These are phyloP conservation scores for Adrianichthys oophorus DNA, from an alignment of 2,797 vertebrate species.

Conservation along the genomic window DNA sequence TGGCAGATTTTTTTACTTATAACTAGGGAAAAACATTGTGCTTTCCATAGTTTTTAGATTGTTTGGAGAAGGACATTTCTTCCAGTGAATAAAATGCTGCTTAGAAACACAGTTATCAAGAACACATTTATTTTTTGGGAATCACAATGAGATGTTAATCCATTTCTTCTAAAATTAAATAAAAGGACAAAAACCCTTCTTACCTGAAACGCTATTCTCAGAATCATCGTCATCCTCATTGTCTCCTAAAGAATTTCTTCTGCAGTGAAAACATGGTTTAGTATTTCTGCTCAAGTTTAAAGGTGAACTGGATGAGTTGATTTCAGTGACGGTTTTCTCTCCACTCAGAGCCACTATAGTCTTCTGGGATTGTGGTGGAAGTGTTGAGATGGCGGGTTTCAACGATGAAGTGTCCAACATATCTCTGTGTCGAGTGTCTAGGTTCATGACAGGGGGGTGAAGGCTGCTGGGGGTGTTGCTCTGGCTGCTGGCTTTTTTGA, in stretches of 20 bases:
- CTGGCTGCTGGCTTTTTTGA: conserved; percentile 83
- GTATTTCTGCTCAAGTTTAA: conserved; percentile 81
- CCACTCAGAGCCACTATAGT: conserved; percentile 64
- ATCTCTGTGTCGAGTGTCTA: conserved; percentile 82
- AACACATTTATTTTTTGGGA: conserved; percentile 8
- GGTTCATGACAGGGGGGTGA: conserved; percentile 82
- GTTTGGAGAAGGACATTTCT: no score
- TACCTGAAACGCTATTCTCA: conserved; percentile 92
- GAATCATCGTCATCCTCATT: conserved; percentile 84
- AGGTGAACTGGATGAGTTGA: conserved; percentile 70
- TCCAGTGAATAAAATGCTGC: no score
- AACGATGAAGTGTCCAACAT: conserved; percentile 54
- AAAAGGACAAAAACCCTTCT: conserved; percentile 21
- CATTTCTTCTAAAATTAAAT: conserved; percentile 4
- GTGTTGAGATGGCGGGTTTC: conserved; percentile 71
- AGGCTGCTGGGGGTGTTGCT: conserved; percentile 72
- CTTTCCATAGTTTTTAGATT: no score
- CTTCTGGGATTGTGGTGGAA: conserved; percentile 74
- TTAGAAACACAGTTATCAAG: background rate
- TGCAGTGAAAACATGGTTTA: conserved; percentile 87
- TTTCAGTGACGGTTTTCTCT: conserved; percentile 68
- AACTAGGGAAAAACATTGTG: no score
- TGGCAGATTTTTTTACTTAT: no score
- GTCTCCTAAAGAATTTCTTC: conserved; percentile 88
- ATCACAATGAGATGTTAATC: conserved; percentile 6